Base-by-base conservation (phyloP, 1,140 invertebrate species). In the Leptopilina clavipes region DNA sequence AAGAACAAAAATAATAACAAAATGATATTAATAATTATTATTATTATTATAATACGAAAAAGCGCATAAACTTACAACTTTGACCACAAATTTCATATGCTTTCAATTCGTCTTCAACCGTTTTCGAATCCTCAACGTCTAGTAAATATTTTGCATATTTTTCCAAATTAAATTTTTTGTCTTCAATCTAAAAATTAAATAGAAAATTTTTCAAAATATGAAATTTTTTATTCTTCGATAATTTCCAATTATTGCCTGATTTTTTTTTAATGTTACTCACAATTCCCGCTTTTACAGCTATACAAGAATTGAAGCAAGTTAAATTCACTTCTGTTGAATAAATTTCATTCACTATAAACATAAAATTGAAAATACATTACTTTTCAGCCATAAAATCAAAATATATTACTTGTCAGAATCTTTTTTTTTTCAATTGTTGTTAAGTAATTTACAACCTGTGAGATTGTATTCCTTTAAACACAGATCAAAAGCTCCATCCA, bases 381-480 rank as follows among this genome's bases (percentile, higher is more conserved):
- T 54, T 18, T 0, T 54, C 17, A 54, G 19, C 1, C 9, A 3
- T 18, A 8, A 54, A 54, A 18, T 54, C 2, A 54, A 54, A 10
- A 19, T 18, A 54, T 19, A 54, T 54, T 40, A 40, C 37, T 18
- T 54, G n/a, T 48, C 5, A 54, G n/a, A 54, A 54, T 19, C n/a
- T n/a, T 10, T 54, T 17, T 18, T 52, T 8, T 52, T 52, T 31
- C 25, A 40, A 40, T 3, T 40, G 0, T 40, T 8, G 5, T 40
- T 3, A 40, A 40, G n/a, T n/a, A n/a, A 40, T 40, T 40, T 40
- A 31, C 2, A 31, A 65, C 59, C 59, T 65, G 19, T 31, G 8
- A 65, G 3, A n/a, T 65, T n/a, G 25, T 31, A 65, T n/a, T n/a
- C 59, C n/a, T 65, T 65, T n/a, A 65, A 31, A 22, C 59, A 65